Percentiles rank a stretch among this genome's conserved stretches.
These are phyloP conservation scores for Genyomyrus donnyi DNA, from an alignment of 2,113 vertebrate species.

Conservation along the genomic window DNA sequence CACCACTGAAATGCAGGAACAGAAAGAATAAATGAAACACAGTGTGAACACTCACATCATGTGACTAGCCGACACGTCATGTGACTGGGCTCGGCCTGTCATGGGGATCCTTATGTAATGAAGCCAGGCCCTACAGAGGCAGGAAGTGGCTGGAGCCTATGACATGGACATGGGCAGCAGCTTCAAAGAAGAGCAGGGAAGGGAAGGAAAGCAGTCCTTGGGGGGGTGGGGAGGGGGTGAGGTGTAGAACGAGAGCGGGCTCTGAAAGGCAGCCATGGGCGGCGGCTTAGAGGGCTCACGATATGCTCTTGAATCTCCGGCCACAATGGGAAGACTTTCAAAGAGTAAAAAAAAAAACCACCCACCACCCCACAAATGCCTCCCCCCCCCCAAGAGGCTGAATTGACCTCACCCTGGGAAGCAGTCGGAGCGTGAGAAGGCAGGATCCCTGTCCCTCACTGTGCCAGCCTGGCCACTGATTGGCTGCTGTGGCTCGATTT, in stretches of 20 bases:
- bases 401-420: slow-evolving; percentile 14
- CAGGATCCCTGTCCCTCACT: not conserved
- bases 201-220: not conserved
- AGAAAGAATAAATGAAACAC: not conserved
- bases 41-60: not conserved
- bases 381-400: not conserved
- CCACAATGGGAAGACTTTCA: not conserved
- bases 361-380: not conserved
- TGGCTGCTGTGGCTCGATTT: not conserved
- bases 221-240: not conserved
- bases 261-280: not conserved
- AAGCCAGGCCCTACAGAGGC: not conserved
- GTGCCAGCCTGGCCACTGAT: not conserved
- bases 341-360: not conserved
- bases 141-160: slow-evolving; percentile 10
- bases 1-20: not conserved
- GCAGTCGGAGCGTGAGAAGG: not conserved
- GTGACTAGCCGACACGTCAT: not conserved
- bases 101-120: not conserved
- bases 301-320: not conserved
- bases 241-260: not conserved
- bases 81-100: not conserved
- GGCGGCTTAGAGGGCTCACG: not conserved
- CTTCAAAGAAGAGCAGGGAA: not conserved
- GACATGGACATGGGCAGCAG: slow-evolving; percentile 17